These are phyloP conservation scores for Achlya flavicornis DNA, from an alignment of 2,888 invertebrate species.

Conservation along the genomic window DNA sequence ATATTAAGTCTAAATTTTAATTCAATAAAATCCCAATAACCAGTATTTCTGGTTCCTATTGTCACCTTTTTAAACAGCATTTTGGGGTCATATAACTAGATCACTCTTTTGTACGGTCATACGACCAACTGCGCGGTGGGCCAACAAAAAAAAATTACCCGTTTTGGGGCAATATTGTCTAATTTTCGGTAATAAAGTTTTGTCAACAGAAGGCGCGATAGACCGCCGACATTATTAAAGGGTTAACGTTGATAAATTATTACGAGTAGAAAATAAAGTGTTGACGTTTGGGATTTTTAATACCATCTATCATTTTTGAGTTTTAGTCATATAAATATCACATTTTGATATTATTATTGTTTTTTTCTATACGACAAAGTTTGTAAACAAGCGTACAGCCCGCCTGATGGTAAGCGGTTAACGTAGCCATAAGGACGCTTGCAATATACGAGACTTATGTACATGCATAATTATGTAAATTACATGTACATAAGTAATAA, in stretches of 20 bases:
- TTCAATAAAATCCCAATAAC: slow-evolving; percentile 49
- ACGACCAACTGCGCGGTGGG: slow-evolving; percentile 65
- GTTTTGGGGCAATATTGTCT: slow-evolving; percentile 78
- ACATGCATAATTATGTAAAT: no score
- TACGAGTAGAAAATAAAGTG: slow-evolving; percentile 52
- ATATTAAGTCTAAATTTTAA: slow-evolving; percentile 18
- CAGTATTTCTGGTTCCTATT: slow-evolving; percentile 71
- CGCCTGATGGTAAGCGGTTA: no score
- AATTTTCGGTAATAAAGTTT: slow-evolving; percentile 83
- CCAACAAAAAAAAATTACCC: slow-evolving; percentile 67
- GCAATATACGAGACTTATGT: no score
- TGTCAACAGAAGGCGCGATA: slow-evolving; percentile 78
- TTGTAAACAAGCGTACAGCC: no score
- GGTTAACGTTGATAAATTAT: slow-evolving; percentile 81
- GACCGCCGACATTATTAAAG: slow-evolving; percentile 55
- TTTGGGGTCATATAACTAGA: slow-evolving; percentile 79
- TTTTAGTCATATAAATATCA: slow-evolving; percentile 5
- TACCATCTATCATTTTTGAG: slow-evolving; percentile 51
- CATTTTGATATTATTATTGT: no score
- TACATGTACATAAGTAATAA: no score
- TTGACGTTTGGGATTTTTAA: slow-evolving; percentile 57
- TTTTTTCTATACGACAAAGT: no score
- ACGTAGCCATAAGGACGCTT: no score
- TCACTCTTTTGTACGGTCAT: slow-evolving; percentile 57
- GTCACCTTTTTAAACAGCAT: slow-evolving; percentile 55